Conservation (phyloP, 2,888 invertebrate genomes). For the Tetranychus piercei region DNA sequence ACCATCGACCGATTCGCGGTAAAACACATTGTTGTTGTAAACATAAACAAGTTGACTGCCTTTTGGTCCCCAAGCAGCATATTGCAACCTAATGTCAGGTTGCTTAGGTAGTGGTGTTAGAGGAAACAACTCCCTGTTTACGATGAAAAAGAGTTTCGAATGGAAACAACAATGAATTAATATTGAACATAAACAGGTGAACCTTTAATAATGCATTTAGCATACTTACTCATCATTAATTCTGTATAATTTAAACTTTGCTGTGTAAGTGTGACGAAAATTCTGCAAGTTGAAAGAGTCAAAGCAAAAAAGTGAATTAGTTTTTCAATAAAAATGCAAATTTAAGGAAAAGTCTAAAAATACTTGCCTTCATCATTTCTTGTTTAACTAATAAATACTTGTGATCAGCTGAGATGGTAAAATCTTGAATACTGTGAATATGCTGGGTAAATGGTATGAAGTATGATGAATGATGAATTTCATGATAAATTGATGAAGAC, state of each 20-base stretch:
- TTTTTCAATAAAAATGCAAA: neutral
- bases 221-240: conserved; percentile 11
- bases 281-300: conserved; percentile 9
- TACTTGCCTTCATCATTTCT: conserved; percentile 24
- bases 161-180: neutral
- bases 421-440: conserved; percentile 23
- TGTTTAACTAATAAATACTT: conserved; percentile 24
- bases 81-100: conserved; percentile 21
- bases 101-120: conserved; percentile 5
- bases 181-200: neutral
- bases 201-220: neutral
- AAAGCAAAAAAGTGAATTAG: conserved; percentile 5
- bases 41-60: conserved; percentile 25
- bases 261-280: conserved; percentile 20
- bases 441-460: conserved; percentile 8
- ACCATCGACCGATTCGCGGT: conserved; percentile 36
- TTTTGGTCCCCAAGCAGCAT: conserved; percentile 26
- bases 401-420: conserved; percentile 24
- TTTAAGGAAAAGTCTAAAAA: neutral
- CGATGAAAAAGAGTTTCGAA: neutral
- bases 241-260: conserved; percentile 15
- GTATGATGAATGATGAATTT: neutral
- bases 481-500: neutral
- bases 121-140: neutral
- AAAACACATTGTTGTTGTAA: conserved; percentile 25